phyloP scores from a whole-genome alignment of 2,888 invertebrate species.

The Galeopsomyia nigrocyanea region DNA sequence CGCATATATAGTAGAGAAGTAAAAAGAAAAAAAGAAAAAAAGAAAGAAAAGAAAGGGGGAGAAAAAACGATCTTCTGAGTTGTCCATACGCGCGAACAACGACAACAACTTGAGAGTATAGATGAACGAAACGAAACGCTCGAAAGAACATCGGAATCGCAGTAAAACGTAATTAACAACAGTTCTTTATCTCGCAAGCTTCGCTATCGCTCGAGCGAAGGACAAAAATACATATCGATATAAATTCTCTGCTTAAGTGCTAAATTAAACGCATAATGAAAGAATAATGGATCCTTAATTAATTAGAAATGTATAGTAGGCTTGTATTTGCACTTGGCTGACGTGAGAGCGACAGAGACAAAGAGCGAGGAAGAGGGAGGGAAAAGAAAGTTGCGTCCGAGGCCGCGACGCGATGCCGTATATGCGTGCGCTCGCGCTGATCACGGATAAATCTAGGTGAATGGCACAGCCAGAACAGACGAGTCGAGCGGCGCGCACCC shows the following conservation, averaged over 20 bases:
- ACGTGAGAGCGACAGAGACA: slow-evolving; percentile 8
- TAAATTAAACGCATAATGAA: slow-evolving; percentile 38
- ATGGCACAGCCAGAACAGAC: slow-evolving; percentile 66
- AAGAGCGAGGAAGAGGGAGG: background rate
- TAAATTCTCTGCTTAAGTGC: slow-evolving; percentile 35
- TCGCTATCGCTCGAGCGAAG: slow-evolving; percentile 13
- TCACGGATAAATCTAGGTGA: slow-evolving; percentile 60
- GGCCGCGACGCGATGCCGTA: too few relatives aligned
- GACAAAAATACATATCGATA: slow-evolving; percentile 42
- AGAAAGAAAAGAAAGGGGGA: background rate
- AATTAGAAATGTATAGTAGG: too few relatives aligned
- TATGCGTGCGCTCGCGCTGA: slow-evolving; percentile 24
- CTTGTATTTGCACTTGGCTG: slow-evolving; percentile 39
- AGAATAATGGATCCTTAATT: slow-evolving; percentile 31
- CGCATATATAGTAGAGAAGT: too few relatives aligned
- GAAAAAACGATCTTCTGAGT: slow-evolving; percentile 30
- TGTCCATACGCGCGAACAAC: background rate
- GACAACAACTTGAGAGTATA: background rate
- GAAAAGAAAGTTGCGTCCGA: too few relatives aligned
- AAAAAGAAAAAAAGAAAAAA: slow-evolving; percentile 6
- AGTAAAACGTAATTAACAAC: slow-evolving; percentile 8
- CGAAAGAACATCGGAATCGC: slow-evolving; percentile 2
- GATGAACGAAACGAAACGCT: background rate
- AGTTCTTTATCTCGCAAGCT: slow-evolving; percentile 9
- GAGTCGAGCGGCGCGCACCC: slow-evolving; percentile 58